phyloP scores from a whole-genome alignment of 1,140 invertebrate genomes.

The Zaprionus nigranus region DNA sequence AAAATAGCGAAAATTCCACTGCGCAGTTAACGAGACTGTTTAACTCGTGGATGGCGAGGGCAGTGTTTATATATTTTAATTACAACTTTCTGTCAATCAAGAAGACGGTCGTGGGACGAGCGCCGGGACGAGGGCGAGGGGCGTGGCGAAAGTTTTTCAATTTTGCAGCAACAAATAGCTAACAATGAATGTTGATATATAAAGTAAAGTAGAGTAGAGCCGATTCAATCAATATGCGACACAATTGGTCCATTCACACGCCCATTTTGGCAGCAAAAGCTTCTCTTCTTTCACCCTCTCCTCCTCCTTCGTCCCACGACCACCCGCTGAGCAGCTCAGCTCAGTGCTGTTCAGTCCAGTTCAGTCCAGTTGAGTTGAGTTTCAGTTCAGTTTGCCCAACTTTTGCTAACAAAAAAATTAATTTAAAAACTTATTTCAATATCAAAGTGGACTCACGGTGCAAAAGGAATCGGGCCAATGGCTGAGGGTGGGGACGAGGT shows the following conservation, averaged over 20 bases:
- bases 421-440: slow-evolving; percentile 83
- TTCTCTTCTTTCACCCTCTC: neutral
- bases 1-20: neutral
- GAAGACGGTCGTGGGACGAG: neutral
- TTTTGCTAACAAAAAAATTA: slow-evolving; percentile 81
- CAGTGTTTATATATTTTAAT: slow-evolving; percentile 75
- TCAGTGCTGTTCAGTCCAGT: slow-evolving; percentile 21
- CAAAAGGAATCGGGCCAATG: neutral
- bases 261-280: slow-evolving; percentile 62
- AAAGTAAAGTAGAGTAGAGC: slow-evolving; percentile 16
- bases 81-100: slow-evolving; percentile 58
- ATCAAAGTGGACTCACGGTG: slow-evolving; percentile 53
- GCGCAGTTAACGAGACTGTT: neutral
- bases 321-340: neutral
- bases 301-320: neutral
- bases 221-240: slow-evolving; percentile 77
- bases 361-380: slow-evolving; percentile 37
- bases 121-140: neutral
- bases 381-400: slow-evolving; percentile 60
- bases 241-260: slow-evolving; percentile 81
- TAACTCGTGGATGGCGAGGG: neutral
- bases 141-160: slow-evolving; percentile 72
- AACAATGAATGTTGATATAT: slow-evolving; percentile 73
- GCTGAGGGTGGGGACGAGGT: too few relatives aligned
- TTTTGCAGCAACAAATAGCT: slow-evolving; percentile 80